Evolutionary conservation across 1,140 invertebrate species (phyloP).

Genomic region (Scaptomyza graminum): DNA sequence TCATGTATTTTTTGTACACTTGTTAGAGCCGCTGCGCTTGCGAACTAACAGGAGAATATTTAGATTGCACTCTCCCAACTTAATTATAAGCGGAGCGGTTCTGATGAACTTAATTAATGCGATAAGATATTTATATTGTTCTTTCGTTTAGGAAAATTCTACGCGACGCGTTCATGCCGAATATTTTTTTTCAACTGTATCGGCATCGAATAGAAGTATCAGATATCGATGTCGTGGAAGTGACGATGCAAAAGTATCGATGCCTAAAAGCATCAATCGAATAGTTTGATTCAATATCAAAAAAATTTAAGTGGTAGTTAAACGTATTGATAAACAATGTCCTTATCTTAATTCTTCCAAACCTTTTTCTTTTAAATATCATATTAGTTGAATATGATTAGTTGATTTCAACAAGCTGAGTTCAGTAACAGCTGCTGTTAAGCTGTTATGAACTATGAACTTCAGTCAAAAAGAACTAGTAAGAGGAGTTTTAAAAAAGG

Average conservation of each 20-base stretch:
- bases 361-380: too few species aligned
- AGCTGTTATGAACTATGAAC: too few species aligned
- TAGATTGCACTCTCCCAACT: not conserved
- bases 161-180: constrained; percentile 35
- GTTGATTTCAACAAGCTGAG: too few species aligned
- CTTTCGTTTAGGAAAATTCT: constrained; percentile 11
- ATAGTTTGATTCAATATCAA: not conserved
- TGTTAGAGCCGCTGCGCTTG: constrained; percentile 20
- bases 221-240: constrained; percentile 4
- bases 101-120: constrained; percentile 10
- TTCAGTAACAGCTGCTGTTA: too few species aligned
- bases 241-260: not conserved
- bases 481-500: too few species aligned
- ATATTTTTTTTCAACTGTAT: constrained; percentile 30
- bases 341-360: too few species aligned
- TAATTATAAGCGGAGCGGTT: not conserved
- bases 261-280: not conserved
- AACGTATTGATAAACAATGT: too few species aligned
- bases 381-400: too few species aligned
- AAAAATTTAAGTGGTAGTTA: too few species aligned
- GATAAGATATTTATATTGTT: constrained; percentile 8
- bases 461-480: too few species aligned
- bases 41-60: constrained; percentile 4
- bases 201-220: constrained; percentile 6
- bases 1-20: constrained; percentile 20